These are phyloP conservation scores for Rosalia funebris DNA, from an alignment of 2,888 invertebrate species.

Conservation along the genomic window DNA sequence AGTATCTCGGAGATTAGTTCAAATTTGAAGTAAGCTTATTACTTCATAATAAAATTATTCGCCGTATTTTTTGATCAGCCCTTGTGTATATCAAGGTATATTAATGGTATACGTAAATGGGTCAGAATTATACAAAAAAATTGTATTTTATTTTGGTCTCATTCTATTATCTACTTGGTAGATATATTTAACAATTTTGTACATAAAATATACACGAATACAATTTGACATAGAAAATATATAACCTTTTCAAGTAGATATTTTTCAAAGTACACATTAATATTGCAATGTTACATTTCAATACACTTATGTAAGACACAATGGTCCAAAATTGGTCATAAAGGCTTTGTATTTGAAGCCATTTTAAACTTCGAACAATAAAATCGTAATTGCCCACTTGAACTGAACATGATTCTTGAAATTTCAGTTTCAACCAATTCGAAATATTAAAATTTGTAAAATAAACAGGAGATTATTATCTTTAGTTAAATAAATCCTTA, in stretches of 20 bases:
- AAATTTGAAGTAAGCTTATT: too few relatives aligned
- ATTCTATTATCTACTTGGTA: too few relatives aligned
- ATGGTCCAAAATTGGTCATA: neutral
- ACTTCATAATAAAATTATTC: too few relatives aligned
- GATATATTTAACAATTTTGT: neutral
- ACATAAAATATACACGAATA: conserved; percentile 6
- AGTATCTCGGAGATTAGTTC: too few relatives aligned
- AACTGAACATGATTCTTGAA: too few relatives aligned
- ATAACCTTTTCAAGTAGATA: conserved; percentile 18
- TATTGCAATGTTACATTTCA: neutral
- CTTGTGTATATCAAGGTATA: too few relatives aligned
- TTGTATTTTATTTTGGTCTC: too few relatives aligned
- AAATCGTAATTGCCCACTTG: neutral
- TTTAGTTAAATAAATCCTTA: conserved; percentile 29
- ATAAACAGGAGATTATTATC: conserved; percentile 11
- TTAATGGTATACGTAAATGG: too few relatives aligned
- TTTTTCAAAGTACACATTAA: conserved; percentile 13
- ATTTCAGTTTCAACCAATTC: neutral
- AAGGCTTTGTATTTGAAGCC: neutral
- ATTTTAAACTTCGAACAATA: neutral
- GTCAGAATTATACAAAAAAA: too few relatives aligned
- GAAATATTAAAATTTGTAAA: neutral
- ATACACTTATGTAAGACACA: conserved; percentile 2
- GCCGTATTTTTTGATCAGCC: too few relatives aligned
- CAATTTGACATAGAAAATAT: too few relatives aligned